Base-by-base conservation (phyloP, 2,888 invertebrate species). In the Aquatica leii region DNA sequence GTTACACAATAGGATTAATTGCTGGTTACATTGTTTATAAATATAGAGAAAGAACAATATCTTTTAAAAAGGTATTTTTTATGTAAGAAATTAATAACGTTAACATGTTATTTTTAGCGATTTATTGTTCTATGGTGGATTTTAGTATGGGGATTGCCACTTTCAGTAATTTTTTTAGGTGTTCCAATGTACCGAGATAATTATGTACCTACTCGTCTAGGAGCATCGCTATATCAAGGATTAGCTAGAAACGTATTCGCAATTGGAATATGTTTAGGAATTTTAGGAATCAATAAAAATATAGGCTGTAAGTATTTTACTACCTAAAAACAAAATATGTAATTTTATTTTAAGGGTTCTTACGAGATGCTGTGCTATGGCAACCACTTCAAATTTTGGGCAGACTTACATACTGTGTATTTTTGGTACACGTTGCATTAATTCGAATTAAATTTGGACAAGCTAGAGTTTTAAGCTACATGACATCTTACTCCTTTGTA, bases 221-320 rank as follows among this genome's bases (percentile, higher is more conserved):
- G 77, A 75, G 71, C 81, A 12, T 81, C 80, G 0, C 17, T 83
- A 0, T 84, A 82, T 68, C 81, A 81, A 53, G 79, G 79, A 0
- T 53, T 81, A 1, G 79, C 79, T 52, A 81, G 80, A 62, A 82
- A 80, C 68, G 17, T 80, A 1, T 83, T 81, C 76, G 76, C 77
- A 6, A 18, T 82, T 2, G 72, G 78, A 14, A 76, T 80, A 31
- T 76, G 76, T 0, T 68, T 74, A 0, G 73, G 73, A 1, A 59
- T 81, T 0, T 64, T 74, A 20, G 67, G 76, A 56, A 74, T 80
- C 73, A 73, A 75, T 48, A 69, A 73, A 3, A 79, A 77, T 66
- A 61, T 78, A 15, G 81, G 81, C 62, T 73, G 81, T 81, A 67
- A 75, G 78, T 70, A 14, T 53, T 1, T 31, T 24, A 50, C 1